Conservation (phyloP, 2,113 vertebrate genomes). For the Thalassoma bifasciatum region DNA sequence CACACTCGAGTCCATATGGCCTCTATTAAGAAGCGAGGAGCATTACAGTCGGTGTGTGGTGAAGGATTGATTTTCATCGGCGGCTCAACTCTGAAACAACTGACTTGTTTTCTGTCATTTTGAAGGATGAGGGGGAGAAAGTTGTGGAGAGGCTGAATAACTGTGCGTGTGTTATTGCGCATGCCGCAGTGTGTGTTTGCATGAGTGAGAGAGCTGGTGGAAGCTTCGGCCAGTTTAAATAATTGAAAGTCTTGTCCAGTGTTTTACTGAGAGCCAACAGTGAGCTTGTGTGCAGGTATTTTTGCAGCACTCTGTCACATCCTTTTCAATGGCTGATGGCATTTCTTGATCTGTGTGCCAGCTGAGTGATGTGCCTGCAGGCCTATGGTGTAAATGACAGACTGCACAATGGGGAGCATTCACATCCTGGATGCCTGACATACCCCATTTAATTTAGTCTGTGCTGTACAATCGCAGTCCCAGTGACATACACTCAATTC, state of each 20-base stretch:
- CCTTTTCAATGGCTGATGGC: conserved; percentile 41
- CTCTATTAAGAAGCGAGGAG: conserved; percentile 38
- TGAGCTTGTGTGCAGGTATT: conserved; percentile 23
- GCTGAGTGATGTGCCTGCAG: conserved; percentile 36
- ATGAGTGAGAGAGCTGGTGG: not conserved
- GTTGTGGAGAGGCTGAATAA: conserved; percentile 7
- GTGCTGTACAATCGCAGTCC: conserved; percentile 3
- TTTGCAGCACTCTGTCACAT: conserved; percentile 34
- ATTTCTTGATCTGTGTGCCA: conserved; percentile 42
- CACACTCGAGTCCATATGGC: conserved; percentile 42
- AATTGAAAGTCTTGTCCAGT: conserved; percentile 41
- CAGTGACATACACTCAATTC: not conserved
- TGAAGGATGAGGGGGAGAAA: conserved; percentile 30
- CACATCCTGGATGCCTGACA: conserved; percentile 11
- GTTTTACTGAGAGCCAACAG: conserved; percentile 21
- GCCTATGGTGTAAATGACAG: conserved; percentile 21
- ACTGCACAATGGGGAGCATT: conserved; percentile 35
- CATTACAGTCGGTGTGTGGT: conserved; percentile 4
- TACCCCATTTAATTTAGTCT: conserved; percentile 19
- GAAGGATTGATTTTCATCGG: conserved; percentile 22
- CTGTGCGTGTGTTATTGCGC: not conserved
- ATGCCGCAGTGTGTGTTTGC: conserved; percentile 19
- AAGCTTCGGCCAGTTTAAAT: conserved; percentile 25
- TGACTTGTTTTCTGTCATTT: conserved; percentile 53
- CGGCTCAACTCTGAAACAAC: conserved; percentile 33